A percentile compares a stretch with the other conserved stretches of the same genome.
phyloP scores from a whole-genome alignment of 2,113 vertebrate genomes.

The Gnathonemus echidnorhynchus region DNA sequence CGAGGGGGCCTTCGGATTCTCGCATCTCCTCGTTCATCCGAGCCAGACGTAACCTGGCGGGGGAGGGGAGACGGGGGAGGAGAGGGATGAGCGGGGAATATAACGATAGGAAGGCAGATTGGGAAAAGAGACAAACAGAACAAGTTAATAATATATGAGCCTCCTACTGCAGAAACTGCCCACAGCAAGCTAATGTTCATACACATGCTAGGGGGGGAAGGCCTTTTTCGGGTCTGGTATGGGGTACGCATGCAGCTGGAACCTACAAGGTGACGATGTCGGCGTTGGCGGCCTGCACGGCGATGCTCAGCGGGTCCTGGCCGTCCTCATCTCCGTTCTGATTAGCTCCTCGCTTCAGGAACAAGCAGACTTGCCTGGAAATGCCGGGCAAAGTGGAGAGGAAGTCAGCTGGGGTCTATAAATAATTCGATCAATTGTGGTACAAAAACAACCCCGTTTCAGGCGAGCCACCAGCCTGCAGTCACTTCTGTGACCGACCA shows the following conservation, averaged over 20 bases:
- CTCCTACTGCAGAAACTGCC: neutral
- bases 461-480: neutral
- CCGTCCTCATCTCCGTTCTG: conserved; percentile 81
- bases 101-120: neutral
- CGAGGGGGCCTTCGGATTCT: conserved; percentile 81
- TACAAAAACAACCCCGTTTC: neutral
- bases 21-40: conserved; percentile 98
- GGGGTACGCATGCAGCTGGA: neutral
- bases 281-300: conserved; percentile 86
- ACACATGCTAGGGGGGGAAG: neutral
- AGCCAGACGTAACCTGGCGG: conserved; percentile 80
- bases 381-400: neutral
- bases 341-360: conserved; percentile 86
- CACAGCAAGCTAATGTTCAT: neutral
- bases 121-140: neutral
- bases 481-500: neutral
- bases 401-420: neutral
- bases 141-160: neutral
- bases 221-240: neutral
- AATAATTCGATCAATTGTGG: neutral
- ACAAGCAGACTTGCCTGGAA: conserved; percentile 90
- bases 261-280: conserved; percentile 95
- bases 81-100: neutral
- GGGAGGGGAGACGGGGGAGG: neutral
- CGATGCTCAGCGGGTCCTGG: conserved; percentile 87